Evolutionary conservation across 2,888 invertebrate genomes (phyloP).

Genomic region (Lithophane socia): DNA sequence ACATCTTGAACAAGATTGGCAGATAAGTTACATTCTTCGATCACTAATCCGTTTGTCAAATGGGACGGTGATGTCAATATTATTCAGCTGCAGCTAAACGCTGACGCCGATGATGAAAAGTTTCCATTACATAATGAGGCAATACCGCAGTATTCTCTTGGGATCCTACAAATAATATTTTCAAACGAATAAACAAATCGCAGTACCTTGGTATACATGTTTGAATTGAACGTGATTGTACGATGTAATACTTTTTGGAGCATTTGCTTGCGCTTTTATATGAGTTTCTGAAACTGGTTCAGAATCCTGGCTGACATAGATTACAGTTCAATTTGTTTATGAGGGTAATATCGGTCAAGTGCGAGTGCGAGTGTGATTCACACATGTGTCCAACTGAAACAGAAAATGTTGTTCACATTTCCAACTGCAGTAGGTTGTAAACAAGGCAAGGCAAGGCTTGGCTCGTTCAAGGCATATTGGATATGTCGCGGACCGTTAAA

Average conservation of each 20-base stretch:
- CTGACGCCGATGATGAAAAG: neutral
- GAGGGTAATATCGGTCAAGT: slow-evolving; percentile 55
- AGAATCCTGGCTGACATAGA: slow-evolving; percentile 68
- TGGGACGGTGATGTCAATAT: neutral
- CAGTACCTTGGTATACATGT: slow-evolving; percentile 87
- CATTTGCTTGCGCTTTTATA: slow-evolving; percentile 85
- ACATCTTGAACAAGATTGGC: neutral
- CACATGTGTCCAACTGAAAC: slow-evolving; percentile 28
- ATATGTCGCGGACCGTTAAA: slow-evolving; percentile 7
- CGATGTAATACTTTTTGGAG: slow-evolving; percentile 82
- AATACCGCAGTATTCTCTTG: neutral
- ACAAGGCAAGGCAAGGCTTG: neutral
- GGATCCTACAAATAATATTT: neutral
- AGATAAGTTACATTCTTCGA: neutral
- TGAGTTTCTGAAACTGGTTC: slow-evolving; percentile 79
- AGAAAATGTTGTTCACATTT: slow-evolving; percentile 50
- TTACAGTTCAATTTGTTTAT: slow-evolving; percentile 55
- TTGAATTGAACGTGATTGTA: slow-evolving; percentile 79
- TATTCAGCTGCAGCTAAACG: neutral
- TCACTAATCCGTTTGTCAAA: neutral
- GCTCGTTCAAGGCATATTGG: slow-evolving; percentile 19
- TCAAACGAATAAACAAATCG: slow-evolving; percentile 10
- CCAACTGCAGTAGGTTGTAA: slow-evolving; percentile 20
- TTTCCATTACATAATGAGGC: neutral
- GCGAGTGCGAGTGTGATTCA: slow-evolving; percentile 36